phyloP scores from a whole-genome alignment of 2,797 vertebrate species.

The Diceros bicornis region DNA sequence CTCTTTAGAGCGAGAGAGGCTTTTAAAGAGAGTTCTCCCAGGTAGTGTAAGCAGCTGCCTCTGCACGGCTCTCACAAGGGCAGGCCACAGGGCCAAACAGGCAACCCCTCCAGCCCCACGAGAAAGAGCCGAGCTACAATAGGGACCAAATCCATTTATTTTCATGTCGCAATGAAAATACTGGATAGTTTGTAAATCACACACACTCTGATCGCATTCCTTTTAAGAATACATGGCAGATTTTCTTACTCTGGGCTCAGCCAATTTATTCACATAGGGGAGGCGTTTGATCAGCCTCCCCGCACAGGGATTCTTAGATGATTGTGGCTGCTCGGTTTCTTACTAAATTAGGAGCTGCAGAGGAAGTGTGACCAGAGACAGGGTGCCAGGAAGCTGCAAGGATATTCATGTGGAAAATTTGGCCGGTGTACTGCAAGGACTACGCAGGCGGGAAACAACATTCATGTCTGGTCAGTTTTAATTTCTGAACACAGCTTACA shows the following conservation, averaged over 20 bases:
- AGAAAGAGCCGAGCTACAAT: conserved; percentile 1
- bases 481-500: conserved; percentile 76
- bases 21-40: conserved; percentile 52
- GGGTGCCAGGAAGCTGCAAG: neutral
- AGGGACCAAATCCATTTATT: conserved; percentile 64
- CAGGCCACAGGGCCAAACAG: neutral
- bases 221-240: conserved; percentile 73
- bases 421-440: conserved; percentile 56
- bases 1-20: conserved; percentile 40
- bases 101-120: neutral
- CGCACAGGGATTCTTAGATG: conserved; percentile 34
- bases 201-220: neutral
- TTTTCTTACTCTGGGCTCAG: conserved; percentile 29
- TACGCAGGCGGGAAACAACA: conserved; percentile 57
- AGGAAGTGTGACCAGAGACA: conserved; percentile 53
- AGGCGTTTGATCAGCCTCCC: conserved; percentile 69
- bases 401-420: conserved; percentile 61
- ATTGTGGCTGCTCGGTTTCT: neutral
- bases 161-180: conserved; percentile 74
- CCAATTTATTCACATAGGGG: conserved; percentile 67
- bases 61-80: neutral
- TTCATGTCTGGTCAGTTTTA: conserved; percentile 78
- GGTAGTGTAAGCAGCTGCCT: conserved; percentile 55
- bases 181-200: conserved; percentile 57
- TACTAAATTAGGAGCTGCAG: conserved; percentile 52